phyloP scores from a whole-genome alignment of 2,888 invertebrate genomes.

The Drosophila koepferae region DNA sequence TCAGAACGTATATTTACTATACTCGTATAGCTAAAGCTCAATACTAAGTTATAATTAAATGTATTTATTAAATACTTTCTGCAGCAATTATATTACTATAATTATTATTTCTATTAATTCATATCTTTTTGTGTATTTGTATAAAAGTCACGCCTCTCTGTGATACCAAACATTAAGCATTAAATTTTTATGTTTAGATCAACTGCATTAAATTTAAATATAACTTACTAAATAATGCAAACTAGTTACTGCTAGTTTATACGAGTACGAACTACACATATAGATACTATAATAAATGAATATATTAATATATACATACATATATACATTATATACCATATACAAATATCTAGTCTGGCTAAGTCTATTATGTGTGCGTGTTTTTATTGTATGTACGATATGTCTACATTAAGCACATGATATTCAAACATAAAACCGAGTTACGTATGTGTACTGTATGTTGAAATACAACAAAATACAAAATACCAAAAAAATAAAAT shows the following conservation, averaged over 20 bases:
- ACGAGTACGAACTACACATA: constrained; percentile 35
- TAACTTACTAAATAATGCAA: constrained; percentile 33
- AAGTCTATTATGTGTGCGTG: constrained; percentile 72
- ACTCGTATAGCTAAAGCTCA: constrained; percentile 51
- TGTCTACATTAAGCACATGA: constrained; percentile 62
- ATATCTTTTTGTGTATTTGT: constrained; percentile 64
- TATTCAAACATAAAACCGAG: constrained; percentile 54
- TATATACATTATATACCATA: constrained; percentile 34
- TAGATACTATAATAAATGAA: constrained; percentile 42
- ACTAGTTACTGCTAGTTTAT: constrained; percentile 28
- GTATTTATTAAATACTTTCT: constrained; percentile 55
- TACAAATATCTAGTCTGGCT: constrained; percentile 47
- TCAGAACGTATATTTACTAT: constrained; percentile 47
- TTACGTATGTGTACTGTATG: constrained; percentile 45
- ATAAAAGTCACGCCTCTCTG: constrained; percentile 84
- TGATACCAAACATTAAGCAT: constrained; percentile 83
- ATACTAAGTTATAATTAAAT: constrained; percentile 40
- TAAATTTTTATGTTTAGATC: constrained; percentile 76
- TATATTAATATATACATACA: constrained; percentile 4
- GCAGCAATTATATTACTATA: constrained; percentile 46
- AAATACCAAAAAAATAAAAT: constrained; percentile 15
- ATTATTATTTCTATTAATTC: constrained; percentile 29
- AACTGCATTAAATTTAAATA: constrained; percentile 62
- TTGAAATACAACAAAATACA: constrained; percentile 27
- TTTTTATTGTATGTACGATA: constrained; percentile 69